Evolutionary conservation across 2,113 vertebrate species (phyloP).

Genomic region (Silurus meridionalis): DNA sequence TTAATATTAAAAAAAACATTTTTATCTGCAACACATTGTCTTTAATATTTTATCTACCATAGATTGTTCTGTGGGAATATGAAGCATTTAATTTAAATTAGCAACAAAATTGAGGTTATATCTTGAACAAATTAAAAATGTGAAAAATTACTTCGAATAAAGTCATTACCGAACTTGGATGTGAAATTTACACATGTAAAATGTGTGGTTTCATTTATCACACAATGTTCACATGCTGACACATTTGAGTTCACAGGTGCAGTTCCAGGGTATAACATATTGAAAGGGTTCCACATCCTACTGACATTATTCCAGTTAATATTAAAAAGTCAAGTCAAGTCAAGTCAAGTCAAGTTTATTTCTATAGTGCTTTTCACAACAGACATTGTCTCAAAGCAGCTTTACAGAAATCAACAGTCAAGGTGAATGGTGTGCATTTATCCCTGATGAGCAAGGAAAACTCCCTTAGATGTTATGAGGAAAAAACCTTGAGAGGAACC

Average conservation of each 20-base stretch:
- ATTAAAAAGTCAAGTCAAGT: not conserved
- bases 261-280: not conserved
- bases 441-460: too few relatives aligned
- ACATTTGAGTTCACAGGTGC: not conserved
- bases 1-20: not conserved
- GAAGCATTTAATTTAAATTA: slow-evolving; percentile 2
- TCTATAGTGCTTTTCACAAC: not conserved
- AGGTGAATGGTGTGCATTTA: too few relatives aligned
- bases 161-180: not conserved
- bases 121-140: not conserved
- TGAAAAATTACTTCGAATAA: not conserved
- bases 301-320: not conserved
- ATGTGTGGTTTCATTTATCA: not conserved
- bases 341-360: not conserved
- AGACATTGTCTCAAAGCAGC: too few relatives aligned
- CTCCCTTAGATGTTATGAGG: too few relatives aligned
- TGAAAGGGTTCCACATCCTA: not conserved
- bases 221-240: not conserved
- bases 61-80: not conserved
- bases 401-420: too few relatives aligned
- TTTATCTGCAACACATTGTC: not conserved
- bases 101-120: not conserved
- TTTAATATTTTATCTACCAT: slow-evolving; percentile 5
- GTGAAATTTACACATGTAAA: not conserved
- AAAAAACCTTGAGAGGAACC: too few relatives aligned